Evolutionary conservation across 2,888 invertebrate species (phyloP).

Genomic region (Hyles lineata): DNA sequence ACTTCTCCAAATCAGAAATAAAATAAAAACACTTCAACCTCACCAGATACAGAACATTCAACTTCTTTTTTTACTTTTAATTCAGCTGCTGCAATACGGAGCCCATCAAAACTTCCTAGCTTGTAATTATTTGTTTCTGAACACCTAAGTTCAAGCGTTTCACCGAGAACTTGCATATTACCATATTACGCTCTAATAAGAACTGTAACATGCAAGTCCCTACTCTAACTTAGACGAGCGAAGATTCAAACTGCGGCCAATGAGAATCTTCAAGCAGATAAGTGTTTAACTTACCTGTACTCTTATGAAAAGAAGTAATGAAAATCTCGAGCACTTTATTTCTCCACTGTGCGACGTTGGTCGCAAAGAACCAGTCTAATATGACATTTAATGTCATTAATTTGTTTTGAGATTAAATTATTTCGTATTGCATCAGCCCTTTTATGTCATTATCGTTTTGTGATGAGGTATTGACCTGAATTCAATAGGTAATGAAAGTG

Average conservation of each 20-base stretch:
- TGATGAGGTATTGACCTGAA: too few species aligned
- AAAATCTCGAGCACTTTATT: not conserved
- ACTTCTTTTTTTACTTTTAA: not conserved
- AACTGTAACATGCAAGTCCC: conserved; percentile 6
- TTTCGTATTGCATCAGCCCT: too few species aligned
- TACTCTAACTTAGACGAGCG: conserved; percentile 6
- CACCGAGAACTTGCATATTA: conserved; percentile 3
- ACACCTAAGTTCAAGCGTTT: not conserved
- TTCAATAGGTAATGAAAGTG: too few species aligned
- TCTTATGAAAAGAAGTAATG: not conserved
- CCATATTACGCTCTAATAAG: conserved; percentile 2
- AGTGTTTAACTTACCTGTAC: conserved; percentile 16
- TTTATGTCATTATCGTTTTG: too few species aligned
- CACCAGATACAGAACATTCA: not conserved
- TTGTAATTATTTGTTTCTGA: conserved; percentile 1
- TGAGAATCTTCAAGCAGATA: conserved; percentile 1
- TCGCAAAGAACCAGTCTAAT: not conserved
- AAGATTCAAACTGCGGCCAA: conserved; percentile 14
- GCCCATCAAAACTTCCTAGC: not conserved
- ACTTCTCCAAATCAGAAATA: too few species aligned
- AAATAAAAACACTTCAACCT: too few species aligned
- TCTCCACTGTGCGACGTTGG: not conserved
- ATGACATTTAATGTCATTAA: not conserved
- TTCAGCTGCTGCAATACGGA: not conserved
- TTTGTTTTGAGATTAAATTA: too few species aligned